phyloP scores from a whole-genome alignment of 2,797 vertebrate genomes.

The Acanthurus leucopareius region DNA sequence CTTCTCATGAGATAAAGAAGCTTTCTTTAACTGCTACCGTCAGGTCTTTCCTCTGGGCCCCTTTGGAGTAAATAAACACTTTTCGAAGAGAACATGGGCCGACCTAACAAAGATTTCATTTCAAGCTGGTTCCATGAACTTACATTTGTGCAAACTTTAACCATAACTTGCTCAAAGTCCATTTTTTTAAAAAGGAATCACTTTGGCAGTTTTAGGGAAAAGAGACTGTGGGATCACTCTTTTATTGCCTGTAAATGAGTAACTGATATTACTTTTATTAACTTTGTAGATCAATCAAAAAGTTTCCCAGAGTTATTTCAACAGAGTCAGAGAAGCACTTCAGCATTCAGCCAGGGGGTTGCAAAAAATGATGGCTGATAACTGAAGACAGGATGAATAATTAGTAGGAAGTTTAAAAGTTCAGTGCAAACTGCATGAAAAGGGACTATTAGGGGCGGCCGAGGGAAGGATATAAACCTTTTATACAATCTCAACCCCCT shows the following conservation, averaged over 20 bases:
- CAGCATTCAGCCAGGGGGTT: slow-evolving; percentile 5
- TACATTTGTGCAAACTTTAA: background rate
- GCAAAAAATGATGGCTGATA: slow-evolving; percentile 39
- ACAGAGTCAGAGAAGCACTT: slow-evolving; percentile 16
- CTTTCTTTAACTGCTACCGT: slow-evolving; percentile 30
- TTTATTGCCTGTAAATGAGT: slow-evolving; percentile 17
- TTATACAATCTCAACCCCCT: slow-evolving; percentile 41
- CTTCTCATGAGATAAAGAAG: slow-evolving; percentile 31
- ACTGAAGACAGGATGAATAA: slow-evolving; percentile 54
- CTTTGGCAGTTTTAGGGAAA: background rate
- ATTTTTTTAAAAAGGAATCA: slow-evolving; percentile 5
- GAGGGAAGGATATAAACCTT: slow-evolving; percentile 39
- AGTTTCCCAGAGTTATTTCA: slow-evolving; percentile 31
- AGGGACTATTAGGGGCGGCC: slow-evolving; percentile 33
- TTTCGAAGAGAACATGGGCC: slow-evolving; percentile 13
- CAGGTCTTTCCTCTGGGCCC: slow-evolving; percentile 24
- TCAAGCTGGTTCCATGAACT: background rate
- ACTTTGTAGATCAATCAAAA: slow-evolving; percentile 24
- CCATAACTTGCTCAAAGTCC: background rate
- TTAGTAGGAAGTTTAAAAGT: slow-evolving; percentile 70
- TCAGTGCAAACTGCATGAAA: slow-evolving; percentile 43
- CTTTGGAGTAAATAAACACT: slow-evolving; percentile 30
- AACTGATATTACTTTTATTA: slow-evolving; percentile 34
- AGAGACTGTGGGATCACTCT: background rate
- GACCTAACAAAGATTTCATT: slow-evolving; percentile 20